phyloP scores from a whole-genome alignment of 2,797 vertebrate species.

The Sebastes taczanowskii region DNA sequence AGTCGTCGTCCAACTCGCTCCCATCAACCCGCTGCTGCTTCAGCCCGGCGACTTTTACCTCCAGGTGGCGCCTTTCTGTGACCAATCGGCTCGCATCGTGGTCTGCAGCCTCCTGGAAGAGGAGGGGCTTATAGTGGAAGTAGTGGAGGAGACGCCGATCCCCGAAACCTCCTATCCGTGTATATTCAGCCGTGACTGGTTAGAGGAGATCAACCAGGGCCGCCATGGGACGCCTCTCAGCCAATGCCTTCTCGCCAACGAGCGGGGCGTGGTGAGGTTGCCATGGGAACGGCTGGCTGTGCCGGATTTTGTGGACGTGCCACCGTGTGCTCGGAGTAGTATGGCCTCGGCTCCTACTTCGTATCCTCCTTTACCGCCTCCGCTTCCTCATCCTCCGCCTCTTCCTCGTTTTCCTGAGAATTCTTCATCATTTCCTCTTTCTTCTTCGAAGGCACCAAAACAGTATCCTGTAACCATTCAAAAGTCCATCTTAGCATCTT shows the following conservation, averaged over 20 bases:
- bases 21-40: constrained; percentile 84
- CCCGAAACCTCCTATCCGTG: constrained; percentile 79
- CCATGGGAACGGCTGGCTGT: constrained; percentile 86
- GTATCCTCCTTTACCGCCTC: constrained; percentile 41
- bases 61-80: constrained; percentile 83
- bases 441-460: constrained; percentile 15
- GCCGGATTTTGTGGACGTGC: constrained; percentile 84
- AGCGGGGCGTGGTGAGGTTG: constrained; percentile 83
- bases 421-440: constrained; percentile 22
- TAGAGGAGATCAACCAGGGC: constrained; percentile 82
- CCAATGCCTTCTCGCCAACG: constrained; percentile 85
- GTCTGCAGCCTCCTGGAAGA: constrained; percentile 87
- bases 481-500: constrained; percentile 34
- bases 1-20: constrained; percentile 87
- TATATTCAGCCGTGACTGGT: constrained; percentile 87
- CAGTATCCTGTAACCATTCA: constrained; percentile 34
- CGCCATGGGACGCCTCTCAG: constrained; percentile 77
- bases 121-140: constrained; percentile 59
- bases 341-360: constrained; percentile 65
- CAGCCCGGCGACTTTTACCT: constrained; percentile 91
- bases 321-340: constrained; percentile 57
- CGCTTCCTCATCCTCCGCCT: constrained; percentile 42
- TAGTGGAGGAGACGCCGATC: constrained; percentile 84
- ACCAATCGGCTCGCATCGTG: constrained; percentile 79
- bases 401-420: constrained; percentile 28